A percentile compares a stretch with the other conserved stretches of the same genome.
Evolutionary conservation across 2,888 invertebrate species (phyloP).

Genomic region (Yponomeuta plumbellus): DNA sequence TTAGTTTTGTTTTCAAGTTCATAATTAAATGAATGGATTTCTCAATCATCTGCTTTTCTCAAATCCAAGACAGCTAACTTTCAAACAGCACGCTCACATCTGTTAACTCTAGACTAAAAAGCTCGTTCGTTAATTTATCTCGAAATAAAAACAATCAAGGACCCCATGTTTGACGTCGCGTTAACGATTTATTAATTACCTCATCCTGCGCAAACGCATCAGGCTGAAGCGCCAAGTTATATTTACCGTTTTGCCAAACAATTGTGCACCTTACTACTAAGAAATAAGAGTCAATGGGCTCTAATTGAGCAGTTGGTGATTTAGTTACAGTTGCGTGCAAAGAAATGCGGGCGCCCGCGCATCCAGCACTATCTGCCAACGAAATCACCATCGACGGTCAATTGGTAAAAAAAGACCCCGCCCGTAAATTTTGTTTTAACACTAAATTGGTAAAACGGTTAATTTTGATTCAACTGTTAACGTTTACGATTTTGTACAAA

Average conservation of each 20-base stretch:
- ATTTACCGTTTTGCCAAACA: background rate
- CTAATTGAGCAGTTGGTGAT: background rate
- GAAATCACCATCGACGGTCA: constrained; percentile 49
- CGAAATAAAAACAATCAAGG: constrained; percentile 56
- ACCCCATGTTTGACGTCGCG: constrained; percentile 36
- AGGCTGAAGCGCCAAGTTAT: background rate
- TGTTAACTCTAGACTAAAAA: background rate
- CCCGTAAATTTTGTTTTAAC: constrained; percentile 48
- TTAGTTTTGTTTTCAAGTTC: too few species aligned
- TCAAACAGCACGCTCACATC: background rate
- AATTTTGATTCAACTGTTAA: constrained; percentile 46
- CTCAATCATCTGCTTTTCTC: too few species aligned
- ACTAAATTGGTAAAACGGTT: constrained; percentile 69
- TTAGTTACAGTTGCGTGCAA: constrained; percentile 8
- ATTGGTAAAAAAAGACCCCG: constrained; percentile 68
- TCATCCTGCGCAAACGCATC: constrained; percentile 32
- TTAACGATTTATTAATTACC: constrained; percentile 69
- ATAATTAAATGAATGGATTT: too few species aligned
- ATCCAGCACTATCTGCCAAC: constrained; percentile 46
- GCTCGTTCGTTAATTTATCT: constrained; percentile 2
- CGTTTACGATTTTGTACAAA: constrained; percentile 61
- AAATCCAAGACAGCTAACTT: background rate
- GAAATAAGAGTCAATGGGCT: background rate
- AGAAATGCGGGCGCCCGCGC: constrained; percentile 12
- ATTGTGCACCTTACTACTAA: background rate